phyloP scores from a whole-genome alignment of 2,797 vertebrate genomes.

The Sparus aurata region DNA sequence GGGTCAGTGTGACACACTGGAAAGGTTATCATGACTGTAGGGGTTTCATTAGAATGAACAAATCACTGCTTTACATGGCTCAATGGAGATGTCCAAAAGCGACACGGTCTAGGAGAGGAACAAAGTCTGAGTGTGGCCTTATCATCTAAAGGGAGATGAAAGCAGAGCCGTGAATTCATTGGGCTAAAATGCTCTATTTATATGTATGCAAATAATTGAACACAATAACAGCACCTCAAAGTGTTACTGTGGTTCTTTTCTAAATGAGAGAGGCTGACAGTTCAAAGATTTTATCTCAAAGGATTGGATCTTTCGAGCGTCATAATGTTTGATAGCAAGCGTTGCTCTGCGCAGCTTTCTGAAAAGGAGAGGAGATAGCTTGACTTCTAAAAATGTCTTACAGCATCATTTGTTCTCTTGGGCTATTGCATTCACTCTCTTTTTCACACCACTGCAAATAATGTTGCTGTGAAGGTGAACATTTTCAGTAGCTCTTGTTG shows the following conservation, averaged over 20 bases:
- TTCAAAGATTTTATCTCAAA: constrained; percentile 67
- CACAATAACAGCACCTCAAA: constrained; percentile 61
- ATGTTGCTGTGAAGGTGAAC: too few relatives aligned
- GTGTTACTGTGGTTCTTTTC: constrained; percentile 42
- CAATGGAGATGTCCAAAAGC: constrained; percentile 76
- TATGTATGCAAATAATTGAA: constrained; percentile 70
- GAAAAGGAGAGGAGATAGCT: constrained; percentile 35
- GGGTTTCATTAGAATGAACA: constrained; percentile 83
- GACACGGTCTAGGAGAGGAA: constrained; percentile 54
- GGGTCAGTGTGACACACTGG: constrained; percentile 71
- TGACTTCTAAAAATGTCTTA: constrained; percentile 33
- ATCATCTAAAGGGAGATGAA: constrained; percentile 74
- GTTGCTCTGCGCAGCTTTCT: constrained; percentile 13
- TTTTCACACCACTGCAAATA: not conserved
- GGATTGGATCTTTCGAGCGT: constrained; percentile 48
- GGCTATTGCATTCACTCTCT: not conserved
- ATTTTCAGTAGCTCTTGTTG: not conserved
- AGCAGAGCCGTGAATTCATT: constrained; percentile 62
- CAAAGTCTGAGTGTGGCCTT: constrained; percentile 66
- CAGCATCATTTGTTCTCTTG: constrained; percentile 4
- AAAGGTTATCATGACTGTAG: constrained; percentile 83
- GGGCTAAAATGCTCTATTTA: constrained; percentile 65
- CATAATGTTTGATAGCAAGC: constrained; percentile 48
- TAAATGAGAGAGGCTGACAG: constrained; percentile 47
- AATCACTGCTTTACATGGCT: constrained; percentile 80